These are phyloP conservation scores for Heloderma charlesbogerti DNA, from an alignment of 2,113 vertebrate genomes.

Conservation along the genomic window DNA sequence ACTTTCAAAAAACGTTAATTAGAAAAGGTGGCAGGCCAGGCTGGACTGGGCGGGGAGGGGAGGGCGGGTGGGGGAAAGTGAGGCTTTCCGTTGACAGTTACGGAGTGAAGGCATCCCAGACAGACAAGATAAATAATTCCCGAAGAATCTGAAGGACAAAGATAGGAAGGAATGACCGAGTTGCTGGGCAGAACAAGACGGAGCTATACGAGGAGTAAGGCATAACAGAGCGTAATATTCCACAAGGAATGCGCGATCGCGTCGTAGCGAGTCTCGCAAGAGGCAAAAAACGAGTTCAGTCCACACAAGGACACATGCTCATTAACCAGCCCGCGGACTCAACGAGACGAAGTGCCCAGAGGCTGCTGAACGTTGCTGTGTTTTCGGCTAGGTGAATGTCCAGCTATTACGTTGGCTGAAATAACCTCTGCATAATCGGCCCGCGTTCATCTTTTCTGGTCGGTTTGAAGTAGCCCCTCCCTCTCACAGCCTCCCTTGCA, in stretches of 20 bases:
- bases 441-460: background rate
- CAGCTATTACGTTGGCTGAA: background rate
- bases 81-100: slow-evolving; percentile 10
- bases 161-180: background rate
- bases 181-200: background rate
- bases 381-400: too few species aligned
- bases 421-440: background rate
- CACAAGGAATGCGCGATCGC: background rate
- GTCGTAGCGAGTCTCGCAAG: background rate
- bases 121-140: slow-evolving; percentile 55
- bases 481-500: background rate
- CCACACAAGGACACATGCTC: too few species aligned
- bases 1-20: slow-evolving; percentile 61
- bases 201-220: background rate
- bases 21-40: slow-evolving; percentile 47
- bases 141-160: slow-evolving; percentile 19
- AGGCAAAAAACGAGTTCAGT: too few species aligned
- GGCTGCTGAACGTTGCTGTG: background rate
- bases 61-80: accelerated
- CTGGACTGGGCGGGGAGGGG: accelerated
- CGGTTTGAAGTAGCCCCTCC: background rate
- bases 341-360: background rate
- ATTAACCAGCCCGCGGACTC: background rate
- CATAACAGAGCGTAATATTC: background rate
- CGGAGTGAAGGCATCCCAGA: slow-evolving; percentile 38